phyloP scores from a whole-genome alignment of 2,797 vertebrate species.

The Anas georgica region DNA sequence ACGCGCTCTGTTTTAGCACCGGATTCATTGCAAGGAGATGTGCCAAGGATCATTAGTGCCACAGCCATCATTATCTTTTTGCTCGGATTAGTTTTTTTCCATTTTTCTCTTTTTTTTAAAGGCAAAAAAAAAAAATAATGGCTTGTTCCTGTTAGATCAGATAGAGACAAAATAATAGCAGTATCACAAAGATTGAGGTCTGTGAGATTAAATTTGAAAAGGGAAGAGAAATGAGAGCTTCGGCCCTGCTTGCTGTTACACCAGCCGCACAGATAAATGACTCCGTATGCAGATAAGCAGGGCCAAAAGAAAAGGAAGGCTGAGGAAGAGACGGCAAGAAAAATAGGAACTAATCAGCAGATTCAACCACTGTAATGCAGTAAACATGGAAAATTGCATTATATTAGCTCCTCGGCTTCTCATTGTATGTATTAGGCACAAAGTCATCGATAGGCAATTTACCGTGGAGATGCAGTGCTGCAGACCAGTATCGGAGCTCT shows the following conservation, averaged over 20 bases:
- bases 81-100: background rate
- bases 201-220: slow-evolving; percentile 57
- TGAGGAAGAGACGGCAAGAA: slow-evolving; percentile 37
- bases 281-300: slow-evolving; percentile 52
- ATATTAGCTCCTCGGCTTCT: slow-evolving; percentile 41
- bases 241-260: slow-evolving; percentile 31
- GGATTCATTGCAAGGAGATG: background rate
- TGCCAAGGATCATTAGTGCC: slow-evolving; percentile 63
- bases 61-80: slow-evolving; percentile 35
- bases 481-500: background rate
- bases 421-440: background rate
- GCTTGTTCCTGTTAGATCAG: slow-evolving; percentile 25
- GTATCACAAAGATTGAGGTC: slow-evolving; percentile 51
- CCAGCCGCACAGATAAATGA: background rate
- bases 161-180: slow-evolving; percentile 31
- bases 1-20: slow-evolving; percentile 19
- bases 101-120: background rate
- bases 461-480: background rate
- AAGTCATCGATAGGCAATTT: background rate
- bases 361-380: slow-evolving; percentile 44
- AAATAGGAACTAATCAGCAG: slow-evolving; percentile 48
- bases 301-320: slow-evolving; percentile 37
- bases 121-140: slow-evolving; percentile 29
- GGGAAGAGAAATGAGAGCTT: slow-evolving; percentile 58
- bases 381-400: slow-evolving; percentile 52